These are phyloP conservation scores for Molossus molossus DNA, from an alignment of 2,797 vertebrate species.

Conservation along the genomic window DNA sequence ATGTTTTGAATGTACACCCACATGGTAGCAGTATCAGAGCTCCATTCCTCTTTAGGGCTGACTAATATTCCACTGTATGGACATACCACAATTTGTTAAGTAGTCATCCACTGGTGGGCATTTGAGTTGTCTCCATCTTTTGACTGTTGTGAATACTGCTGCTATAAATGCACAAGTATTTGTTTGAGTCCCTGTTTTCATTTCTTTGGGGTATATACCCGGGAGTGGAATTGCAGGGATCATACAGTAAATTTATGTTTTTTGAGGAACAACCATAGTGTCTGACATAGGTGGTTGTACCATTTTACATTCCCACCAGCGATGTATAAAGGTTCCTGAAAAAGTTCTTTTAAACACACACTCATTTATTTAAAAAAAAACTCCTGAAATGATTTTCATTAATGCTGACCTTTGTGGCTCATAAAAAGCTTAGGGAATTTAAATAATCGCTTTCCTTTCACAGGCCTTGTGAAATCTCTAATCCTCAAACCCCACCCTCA, in stretches of 20 bases:
- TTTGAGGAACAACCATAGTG: neutral
- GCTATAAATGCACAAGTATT: neutral
- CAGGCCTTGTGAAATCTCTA: slow-evolving; percentile 47
- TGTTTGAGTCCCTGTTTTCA: neutral
- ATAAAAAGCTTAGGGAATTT: slow-evolving; percentile 49
- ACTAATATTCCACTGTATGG: neutral
- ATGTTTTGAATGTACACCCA: neutral
- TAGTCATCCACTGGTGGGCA: neutral
- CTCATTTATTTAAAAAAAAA: slow-evolving; percentile 56
- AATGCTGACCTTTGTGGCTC: slow-evolving; percentile 62
- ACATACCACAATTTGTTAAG: neutral
- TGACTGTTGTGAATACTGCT: neutral
- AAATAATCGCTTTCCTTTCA: slow-evolving; percentile 44
- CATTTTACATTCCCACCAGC: slow-evolving; percentile 27
- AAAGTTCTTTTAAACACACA: slow-evolving; percentile 61
- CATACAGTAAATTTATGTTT: neutral
- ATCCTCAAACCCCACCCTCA: neutral
- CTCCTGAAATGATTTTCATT: slow-evolving; percentile 73
- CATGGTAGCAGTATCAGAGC: fast-evolving
- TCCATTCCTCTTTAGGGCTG: neutral
- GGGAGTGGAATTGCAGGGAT: neutral
- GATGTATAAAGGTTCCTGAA: neutral
- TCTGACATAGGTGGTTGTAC: neutral
- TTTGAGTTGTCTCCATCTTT: neutral
- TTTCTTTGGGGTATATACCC: neutral